Evolutionary conservation across 2,113 vertebrate species (phyloP), one percentile per base, ranked within the genome.

Genomic region (Sterrhoptilus dennistouni): DNA sequence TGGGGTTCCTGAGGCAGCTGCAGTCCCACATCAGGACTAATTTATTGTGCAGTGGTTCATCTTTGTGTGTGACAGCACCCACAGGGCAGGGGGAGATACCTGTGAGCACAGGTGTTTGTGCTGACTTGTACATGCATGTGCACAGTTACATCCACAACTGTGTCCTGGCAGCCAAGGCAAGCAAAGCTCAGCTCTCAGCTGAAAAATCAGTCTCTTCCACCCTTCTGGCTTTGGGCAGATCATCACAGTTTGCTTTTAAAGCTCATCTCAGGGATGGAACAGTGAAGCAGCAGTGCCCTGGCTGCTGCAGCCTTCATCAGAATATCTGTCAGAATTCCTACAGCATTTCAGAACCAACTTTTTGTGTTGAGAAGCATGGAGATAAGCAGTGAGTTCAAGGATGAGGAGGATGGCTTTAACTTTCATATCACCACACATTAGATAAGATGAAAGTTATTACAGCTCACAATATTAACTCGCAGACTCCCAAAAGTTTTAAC

Each of bases 101-200:
- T 8, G 35, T 61, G 66, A 63, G 22, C 35, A 7, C 44, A n/a
- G 0, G 2, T 0, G 0, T 49, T 7, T 57, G 24, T 18, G 21
- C 35, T 56, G 36, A 12, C 44, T 44, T 47, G 24, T 3, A 11
- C 6, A 3, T 15, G 40, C 17, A 0, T 7, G 4, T 23, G 31
- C 33, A 53, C 29, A 36, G 7, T 49, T 33, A 8, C 1, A 14
- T 14, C 45, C 50, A 36, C 31, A 50, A 0, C 14, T 17, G 1
- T 4, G 8, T 50, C 61, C 44, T 50, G 3, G 4, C 6, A 24
- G 40, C 17, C 36, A 81, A 76, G 75, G 36, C 14, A 44, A 74
- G 45, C 23, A 60, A 31, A 92, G 28, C 28, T 60, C 64, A 56
- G 40, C 23, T 21, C 29, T 44, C n/a, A 40, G 50, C 45, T 54